Evolutionary conservation across 2,888 invertebrate genomes (phyloP), one percentile per base, ranked within the genome.

Genomic region (Andrena dorsata): DNA sequence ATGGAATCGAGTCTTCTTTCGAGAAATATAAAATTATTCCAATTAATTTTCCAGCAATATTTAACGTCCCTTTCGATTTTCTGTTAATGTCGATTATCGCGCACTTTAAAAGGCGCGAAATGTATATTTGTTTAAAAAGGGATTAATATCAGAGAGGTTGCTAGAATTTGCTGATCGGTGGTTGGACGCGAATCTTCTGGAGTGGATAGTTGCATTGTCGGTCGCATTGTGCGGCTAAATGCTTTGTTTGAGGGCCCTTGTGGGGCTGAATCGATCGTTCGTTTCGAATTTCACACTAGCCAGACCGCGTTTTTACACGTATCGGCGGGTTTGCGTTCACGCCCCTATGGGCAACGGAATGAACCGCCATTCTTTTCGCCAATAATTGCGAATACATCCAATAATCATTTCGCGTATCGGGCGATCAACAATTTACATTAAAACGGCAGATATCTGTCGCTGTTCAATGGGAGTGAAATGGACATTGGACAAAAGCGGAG

Each of bases 151-250:
- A 41, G 58, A 10, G 30, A 4, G 23, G 13, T 3, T 23, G 68
- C 58, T 65, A 23, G 35, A 76, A 75, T 68, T 56, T 53, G 28
- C 32, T 1, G 23, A 8, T 10, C 23, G 13, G 58, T 13, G 74
- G 41, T 60, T 16, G 41, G 56, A 69, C 58, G 66, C 26, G 56
- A 72, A 78, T 72, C 72, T 78, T 74, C 64, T 51, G 63, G 28
- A 53, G 30, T 64, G 47, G 47, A 53, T 64, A 72, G 32, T 35
- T 26, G 53, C 63, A 51, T 10, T 8, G 69, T 58, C 65, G 74
- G 64, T 77, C 61, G 74, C n/a, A 73, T 83, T 83, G 83, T 63
- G 60, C 60, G 30, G 51, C 16, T 72, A 72, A 83, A 73, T 53
- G 79, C 75, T 73, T 79, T 83, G 75, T 82, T 79, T 65, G 72